A percentile compares a stretch with the other conserved stretches of the same genome.
phyloP scores from a whole-genome alignment of 2,797 vertebrate species.

The Cynodonichthys magdalenae region DNA sequence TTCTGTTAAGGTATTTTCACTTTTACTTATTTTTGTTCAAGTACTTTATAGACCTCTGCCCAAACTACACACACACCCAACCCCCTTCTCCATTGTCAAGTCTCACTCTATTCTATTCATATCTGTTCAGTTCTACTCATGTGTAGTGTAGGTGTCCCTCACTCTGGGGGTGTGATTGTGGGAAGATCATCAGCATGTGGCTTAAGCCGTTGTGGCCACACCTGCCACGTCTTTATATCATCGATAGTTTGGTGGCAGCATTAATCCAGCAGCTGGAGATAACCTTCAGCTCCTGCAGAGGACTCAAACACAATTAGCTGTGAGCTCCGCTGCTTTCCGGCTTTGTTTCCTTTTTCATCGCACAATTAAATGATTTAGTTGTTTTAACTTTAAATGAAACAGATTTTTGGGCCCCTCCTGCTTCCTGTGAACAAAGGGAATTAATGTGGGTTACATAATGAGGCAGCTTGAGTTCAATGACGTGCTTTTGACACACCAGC shows the following conservation, averaged over 20 bases:
- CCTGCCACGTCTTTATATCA: slow-evolving; percentile 30
- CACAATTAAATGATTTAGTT: slow-evolving; percentile 69
- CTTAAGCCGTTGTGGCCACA: no score
- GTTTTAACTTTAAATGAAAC: slow-evolving; percentile 64
- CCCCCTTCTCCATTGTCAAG: no score
- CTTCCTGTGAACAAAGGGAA: slow-evolving; percentile 30
- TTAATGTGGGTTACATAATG: slow-evolving; percentile 51
- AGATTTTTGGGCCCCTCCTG: slow-evolving; percentile 28
- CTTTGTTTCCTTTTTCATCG: slow-evolving; percentile 40
- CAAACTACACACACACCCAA: no score
- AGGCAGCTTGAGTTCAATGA: slow-evolving; percentile 50
- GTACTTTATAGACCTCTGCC: no score
- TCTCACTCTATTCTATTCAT: no score
- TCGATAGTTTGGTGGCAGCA: slow-evolving; percentile 29
- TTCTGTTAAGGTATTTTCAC: no score
- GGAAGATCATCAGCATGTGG: no score
- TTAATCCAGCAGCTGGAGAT: slow-evolving; percentile 60
- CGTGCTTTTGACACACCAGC: slow-evolving; percentile 26
- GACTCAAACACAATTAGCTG: slow-evolving; percentile 60
- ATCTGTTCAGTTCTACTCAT: no score
- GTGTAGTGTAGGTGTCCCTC: no score
- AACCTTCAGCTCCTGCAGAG: slow-evolving; percentile 67
- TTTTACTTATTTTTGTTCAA: no score
- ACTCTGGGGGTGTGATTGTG: no score
- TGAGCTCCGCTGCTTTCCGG: slow-evolving; percentile 41